phyloP scores from a whole-genome alignment of 2,113 vertebrate species.

The Pontoporia blainvillei region DNA sequence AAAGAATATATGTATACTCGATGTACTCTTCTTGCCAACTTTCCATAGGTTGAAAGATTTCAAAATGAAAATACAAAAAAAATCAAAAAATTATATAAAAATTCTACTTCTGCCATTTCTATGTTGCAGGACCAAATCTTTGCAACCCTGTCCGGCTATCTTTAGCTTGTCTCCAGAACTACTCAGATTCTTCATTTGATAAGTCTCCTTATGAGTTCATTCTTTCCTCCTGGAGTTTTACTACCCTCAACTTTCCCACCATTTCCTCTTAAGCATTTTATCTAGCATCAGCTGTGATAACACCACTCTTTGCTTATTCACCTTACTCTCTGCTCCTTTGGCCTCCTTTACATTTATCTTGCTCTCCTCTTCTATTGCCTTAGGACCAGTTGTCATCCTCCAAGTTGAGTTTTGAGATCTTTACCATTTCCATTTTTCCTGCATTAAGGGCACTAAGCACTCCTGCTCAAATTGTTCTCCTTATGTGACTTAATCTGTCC shows the following conservation, averaged over 20 bases:
- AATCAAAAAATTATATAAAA: not conserved
- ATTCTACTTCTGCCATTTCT: not conserved
- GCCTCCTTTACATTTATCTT: not conserved
- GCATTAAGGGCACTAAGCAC: not conserved
- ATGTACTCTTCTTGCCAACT: not conserved
- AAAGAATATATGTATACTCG: not conserved
- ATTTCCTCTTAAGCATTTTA: not conserved
- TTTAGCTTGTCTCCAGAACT: not conserved
- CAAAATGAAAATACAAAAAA: not conserved
- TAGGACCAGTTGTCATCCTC: not conserved
- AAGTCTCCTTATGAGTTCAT: not conserved
- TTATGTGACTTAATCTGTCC: not conserved
- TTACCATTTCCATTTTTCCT: not conserved
- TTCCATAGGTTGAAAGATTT: not conserved
- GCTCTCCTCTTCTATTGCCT: not conserved
- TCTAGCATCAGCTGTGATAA: not conserved
- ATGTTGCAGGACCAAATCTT: not conserved
- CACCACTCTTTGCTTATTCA: not conserved
- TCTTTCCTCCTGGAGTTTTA: not conserved
- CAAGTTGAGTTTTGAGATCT: not conserved
- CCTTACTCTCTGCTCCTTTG: not conserved
- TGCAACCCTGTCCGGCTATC: not conserved
- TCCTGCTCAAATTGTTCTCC: not conserved
- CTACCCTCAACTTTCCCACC: not conserved
- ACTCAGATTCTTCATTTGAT: not conserved